phyloP scores from a whole-genome alignment of 2,888 invertebrate genomes.

The Pycnomerus fuliginosus region DNA sequence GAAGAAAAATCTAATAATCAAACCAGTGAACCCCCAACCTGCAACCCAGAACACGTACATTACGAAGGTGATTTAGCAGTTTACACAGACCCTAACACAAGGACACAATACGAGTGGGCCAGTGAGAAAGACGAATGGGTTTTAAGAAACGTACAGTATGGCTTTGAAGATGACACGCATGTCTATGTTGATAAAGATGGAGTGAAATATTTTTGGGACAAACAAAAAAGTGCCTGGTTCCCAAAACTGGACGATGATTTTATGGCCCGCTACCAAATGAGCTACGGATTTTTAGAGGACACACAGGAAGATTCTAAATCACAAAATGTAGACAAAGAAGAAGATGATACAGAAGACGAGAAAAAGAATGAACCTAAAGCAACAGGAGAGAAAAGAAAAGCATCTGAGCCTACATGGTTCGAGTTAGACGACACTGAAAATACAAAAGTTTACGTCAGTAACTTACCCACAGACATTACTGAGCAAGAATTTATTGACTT shows the following conservation, averaged over 20 bases:
- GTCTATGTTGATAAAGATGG: slow-evolving; percentile 86
- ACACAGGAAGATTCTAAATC: slow-evolving; percentile 44
- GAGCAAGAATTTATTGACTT: slow-evolving; percentile 87
- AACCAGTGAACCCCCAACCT: too few relatives aligned
- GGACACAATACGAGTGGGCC: slow-evolving; percentile 67
- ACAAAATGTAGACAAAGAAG: slow-evolving; percentile 7
- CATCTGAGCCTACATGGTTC: slow-evolving; percentile 75
- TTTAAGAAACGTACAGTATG: slow-evolving; percentile 55
- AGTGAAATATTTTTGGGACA: slow-evolving; percentile 89
- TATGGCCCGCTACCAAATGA: slow-evolving; percentile 94
- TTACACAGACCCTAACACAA: slow-evolving; percentile 72
- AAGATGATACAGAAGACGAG: slow-evolving; percentile 15
- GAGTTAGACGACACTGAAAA: slow-evolving; percentile 84
- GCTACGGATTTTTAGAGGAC: slow-evolving; percentile 81
- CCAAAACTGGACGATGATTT: slow-evolving; percentile 97
- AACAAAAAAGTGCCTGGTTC: slow-evolving; percentile 89
- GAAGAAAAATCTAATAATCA: too few relatives aligned
- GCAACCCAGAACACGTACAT: slow-evolving; percentile 58
- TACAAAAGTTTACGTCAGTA: slow-evolving; percentile 94
- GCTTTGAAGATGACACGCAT: slow-evolving; percentile 75
- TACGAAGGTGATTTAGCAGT: slow-evolving; percentile 71
- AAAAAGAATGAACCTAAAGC: slow-evolving; percentile 34
- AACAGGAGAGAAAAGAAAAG: slow-evolving; percentile 55
- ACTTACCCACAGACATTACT: slow-evolving; percentile 84
- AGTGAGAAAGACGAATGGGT: slow-evolving; percentile 63